Percentiles rank a stretch among this genome's conserved stretches.
phyloP scores from a whole-genome alignment of 1,140 invertebrate species.

The Forficula auricularia region DNA sequence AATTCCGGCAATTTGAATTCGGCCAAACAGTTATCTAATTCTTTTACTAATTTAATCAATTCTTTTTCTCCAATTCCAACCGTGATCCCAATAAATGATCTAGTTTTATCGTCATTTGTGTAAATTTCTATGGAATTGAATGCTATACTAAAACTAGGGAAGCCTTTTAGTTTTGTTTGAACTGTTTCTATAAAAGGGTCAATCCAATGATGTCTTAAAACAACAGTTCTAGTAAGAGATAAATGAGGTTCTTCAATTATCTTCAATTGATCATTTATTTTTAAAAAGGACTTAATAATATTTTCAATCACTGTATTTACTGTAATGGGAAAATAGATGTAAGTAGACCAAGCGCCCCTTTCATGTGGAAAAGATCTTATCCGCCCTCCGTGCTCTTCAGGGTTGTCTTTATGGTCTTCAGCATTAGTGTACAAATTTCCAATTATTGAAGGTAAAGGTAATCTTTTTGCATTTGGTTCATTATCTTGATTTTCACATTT shows the following conservation, averaged over 20 bases:
- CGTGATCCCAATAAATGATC: conserved; percentile 52
- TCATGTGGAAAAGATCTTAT: conserved; percentile 53
- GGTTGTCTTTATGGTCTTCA: conserved; percentile 31
- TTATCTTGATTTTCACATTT: no score
- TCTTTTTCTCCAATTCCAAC: conserved; percentile 30
- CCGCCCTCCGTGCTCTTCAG: conserved; percentile 40
- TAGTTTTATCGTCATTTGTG: conserved; percentile 51
- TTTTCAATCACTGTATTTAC: no score
- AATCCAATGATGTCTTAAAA: conserved; percentile 50
- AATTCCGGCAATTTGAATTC: conserved; percentile 47
- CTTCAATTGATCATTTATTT: conserved; percentile 15
- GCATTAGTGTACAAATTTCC: background rate
- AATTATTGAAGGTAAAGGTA: conserved; percentile 8
- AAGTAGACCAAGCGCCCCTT: conserved; percentile 64
- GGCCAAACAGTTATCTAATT: conserved; percentile 37
- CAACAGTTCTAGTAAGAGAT: conserved; percentile 41
- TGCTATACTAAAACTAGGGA: conserved; percentile 34
- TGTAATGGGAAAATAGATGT: conserved; percentile 49
- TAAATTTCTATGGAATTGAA: conserved; percentile 42
- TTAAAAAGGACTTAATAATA: no score
- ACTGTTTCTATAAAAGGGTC: conserved; percentile 31
- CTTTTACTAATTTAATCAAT: conserved; percentile 31
- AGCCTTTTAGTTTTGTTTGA: conserved; percentile 12
- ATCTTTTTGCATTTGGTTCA: no score
- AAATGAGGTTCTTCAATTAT: conserved; percentile 36